Evolutionary conservation across 1,140 invertebrate species (phyloP).

Genomic region (Brachionus sp.): DNA sequence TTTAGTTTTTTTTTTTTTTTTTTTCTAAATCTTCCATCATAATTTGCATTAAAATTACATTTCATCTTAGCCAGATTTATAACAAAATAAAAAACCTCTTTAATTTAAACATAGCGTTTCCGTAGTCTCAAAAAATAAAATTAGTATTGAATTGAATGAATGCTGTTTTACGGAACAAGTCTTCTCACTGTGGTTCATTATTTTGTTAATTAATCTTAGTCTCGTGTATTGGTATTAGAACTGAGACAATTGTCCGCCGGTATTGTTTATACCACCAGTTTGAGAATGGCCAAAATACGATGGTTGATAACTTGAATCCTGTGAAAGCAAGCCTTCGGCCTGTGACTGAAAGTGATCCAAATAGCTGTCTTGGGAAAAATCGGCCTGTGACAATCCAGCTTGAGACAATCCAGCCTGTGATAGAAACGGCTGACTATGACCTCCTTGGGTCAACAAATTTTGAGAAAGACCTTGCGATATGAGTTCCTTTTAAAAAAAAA

Average conservation of each 20-base stretch:
- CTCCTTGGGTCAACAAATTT: slow-evolving; percentile 44
- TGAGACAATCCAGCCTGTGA: slow-evolving; percentile 34
- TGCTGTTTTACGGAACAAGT: neutral
- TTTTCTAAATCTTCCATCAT: neutral
- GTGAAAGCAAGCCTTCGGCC: slow-evolving; percentile 31
- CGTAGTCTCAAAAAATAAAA: neutral
- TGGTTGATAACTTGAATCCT: slow-evolving; percentile 44
- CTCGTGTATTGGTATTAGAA: neutral
- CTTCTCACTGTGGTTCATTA: neutral
- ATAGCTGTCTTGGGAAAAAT: slow-evolving; percentile 43
- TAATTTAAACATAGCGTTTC: neutral
- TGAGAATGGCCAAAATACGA: slow-evolving; percentile 42
- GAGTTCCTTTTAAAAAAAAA: slow-evolving; percentile 1
- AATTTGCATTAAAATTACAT: neutral
- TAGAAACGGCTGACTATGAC: neutral
- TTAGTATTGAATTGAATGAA: neutral
- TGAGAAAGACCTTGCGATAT: slow-evolving; percentile 24
- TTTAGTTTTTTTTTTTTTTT: neutral
- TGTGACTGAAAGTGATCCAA: slow-evolving; percentile 33
- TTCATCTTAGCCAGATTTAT: slow-evolving; percentile 42
- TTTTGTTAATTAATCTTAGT: slow-evolving; percentile 26
- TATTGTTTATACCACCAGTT: neutral
- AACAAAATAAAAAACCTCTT: slow-evolving; percentile 38
- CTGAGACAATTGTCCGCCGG: slow-evolving; percentile 35
- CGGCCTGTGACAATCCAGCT: slow-evolving; percentile 29